Percentiles rank a stretch among this genome's conserved stretches.
These are phyloP conservation scores for Onchidella celtica DNA, from an alignment of 2,888 invertebrate species.

Conservation along the genomic window DNA sequence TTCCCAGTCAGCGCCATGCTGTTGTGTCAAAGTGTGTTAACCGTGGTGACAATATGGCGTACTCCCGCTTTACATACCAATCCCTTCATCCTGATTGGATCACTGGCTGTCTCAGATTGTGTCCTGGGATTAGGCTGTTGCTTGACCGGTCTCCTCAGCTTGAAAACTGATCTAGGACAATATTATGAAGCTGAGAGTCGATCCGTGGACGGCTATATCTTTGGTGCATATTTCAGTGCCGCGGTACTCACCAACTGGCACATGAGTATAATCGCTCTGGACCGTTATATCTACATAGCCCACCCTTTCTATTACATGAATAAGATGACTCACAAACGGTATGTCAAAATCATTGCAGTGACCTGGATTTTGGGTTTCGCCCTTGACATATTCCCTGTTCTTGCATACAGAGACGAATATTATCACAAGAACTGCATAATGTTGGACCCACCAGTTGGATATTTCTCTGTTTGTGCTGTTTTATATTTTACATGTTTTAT, in stretches of 20 bases:
- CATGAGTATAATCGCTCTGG: neutral
- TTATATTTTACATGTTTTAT: too few species aligned
- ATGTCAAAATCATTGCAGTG: too few species aligned
- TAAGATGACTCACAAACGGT: neutral
- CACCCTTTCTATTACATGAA: neutral
- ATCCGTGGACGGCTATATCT: neutral
- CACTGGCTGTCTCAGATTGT: neutral
- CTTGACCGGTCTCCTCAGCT: too few species aligned
- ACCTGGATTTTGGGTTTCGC: too few species aligned
- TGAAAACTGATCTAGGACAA: neutral
- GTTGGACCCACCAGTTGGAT: too few species aligned
- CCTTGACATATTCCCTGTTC: too few species aligned
- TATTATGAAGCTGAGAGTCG: neutral
- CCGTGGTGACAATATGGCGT: neutral
- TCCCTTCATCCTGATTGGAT: neutral
- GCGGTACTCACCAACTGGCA: neutral
- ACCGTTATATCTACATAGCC: constrained; percentile 15
- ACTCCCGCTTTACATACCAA: neutral
- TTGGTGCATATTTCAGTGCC: neutral
- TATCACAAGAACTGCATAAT: too few species aligned
- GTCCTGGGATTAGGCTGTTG: neutral
- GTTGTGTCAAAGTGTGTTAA: neutral
- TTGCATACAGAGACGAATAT: too few species aligned
- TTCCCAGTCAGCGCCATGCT: too few species aligned
- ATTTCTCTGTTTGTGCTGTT: too few species aligned